A percentile compares a stretch with the other conserved stretches of the same genome.
Conservation (phyloP, 2,888 invertebrate species). For the Cyrtodaria siliqua region DNA sequence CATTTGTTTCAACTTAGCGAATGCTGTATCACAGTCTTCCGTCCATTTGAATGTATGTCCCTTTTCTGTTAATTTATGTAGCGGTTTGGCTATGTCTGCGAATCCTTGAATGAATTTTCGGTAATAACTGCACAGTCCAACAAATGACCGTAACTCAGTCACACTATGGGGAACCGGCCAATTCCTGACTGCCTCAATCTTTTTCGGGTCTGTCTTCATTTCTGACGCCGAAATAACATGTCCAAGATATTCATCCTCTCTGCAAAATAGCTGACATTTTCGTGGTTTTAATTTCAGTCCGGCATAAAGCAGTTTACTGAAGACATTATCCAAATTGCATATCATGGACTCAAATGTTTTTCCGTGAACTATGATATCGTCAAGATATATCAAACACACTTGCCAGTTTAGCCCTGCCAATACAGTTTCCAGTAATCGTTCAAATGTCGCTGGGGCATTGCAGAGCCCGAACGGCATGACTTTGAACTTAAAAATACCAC, state of each 20-base stretch:
- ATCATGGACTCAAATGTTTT: slow-evolving; percentile 10
- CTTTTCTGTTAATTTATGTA: slow-evolving; percentile 29
- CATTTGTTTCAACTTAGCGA: slow-evolving; percentile 19
- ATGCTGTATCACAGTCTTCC: slow-evolving; percentile 17
- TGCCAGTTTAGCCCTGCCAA: slow-evolving; percentile 48
- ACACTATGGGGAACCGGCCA: not conserved
- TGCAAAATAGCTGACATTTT: not conserved
- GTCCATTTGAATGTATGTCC: slow-evolving; percentile 21
- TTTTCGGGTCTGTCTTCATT: slow-evolving; percentile 4
- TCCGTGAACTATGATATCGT: not conserved
- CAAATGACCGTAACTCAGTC: not conserved
- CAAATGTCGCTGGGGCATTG: slow-evolving; percentile 56
- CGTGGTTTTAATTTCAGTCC: not conserved
- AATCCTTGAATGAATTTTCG: slow-evolving; percentile 28
- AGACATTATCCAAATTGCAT: not conserved
- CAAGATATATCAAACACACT: slow-evolving; percentile 15
- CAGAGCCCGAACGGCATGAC: slow-evolving; percentile 50
- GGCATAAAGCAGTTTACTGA: not conserved
- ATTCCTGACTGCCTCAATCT: not conserved
- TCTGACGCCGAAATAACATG: slow-evolving; percentile 2
- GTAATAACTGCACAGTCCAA: slow-evolving; percentile 9
- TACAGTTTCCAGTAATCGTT: slow-evolving; percentile 20
- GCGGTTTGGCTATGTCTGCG: slow-evolving; percentile 21
- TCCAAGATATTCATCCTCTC: slow-evolving; percentile 9
- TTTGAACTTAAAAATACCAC: slow-evolving; percentile 41